Evolutionary conservation across 2,888 invertebrate genomes (phyloP).

Genomic region (Mythimna lalbum): DNA sequence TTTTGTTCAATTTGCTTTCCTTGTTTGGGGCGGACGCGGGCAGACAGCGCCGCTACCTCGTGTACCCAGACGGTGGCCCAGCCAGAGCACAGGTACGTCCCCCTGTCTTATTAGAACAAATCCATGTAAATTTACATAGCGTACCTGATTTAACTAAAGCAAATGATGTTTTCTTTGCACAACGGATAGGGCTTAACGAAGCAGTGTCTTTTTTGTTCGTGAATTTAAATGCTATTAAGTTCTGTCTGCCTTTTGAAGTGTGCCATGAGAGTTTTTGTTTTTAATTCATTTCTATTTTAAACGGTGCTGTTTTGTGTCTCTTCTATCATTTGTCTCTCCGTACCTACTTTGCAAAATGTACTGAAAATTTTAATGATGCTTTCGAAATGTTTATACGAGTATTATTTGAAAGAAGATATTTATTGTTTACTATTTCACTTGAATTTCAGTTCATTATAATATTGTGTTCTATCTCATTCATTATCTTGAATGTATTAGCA

Average conservation of each 20-base stretch:
- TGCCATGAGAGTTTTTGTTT: conserved; percentile 69
- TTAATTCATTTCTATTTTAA: conserved; percentile 50
- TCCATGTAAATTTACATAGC: conserved; percentile 81
- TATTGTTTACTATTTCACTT: background rate
- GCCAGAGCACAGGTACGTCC: conserved; percentile 91
- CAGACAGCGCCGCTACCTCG: conserved; percentile 89
- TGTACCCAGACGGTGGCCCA: conserved; percentile 91
- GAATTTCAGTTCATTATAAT: conserved; percentile 16
- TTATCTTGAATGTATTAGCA: background rate
- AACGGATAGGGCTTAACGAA: conserved; percentile 86
- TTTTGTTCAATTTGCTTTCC: conserved; percentile 80
- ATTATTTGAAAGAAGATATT: conserved; percentile 21
- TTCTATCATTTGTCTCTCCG: conserved; percentile 23
- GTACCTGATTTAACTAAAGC: conserved; percentile 82
- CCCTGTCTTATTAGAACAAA: conserved; percentile 67
- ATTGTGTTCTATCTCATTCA: conserved; percentile 7
- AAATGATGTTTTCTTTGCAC: conserved; percentile 87
- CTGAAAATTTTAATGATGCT: conserved; percentile 31
- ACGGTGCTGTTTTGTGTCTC: conserved; percentile 49
- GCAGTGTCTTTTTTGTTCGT: conserved; percentile 84
- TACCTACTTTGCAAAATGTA: conserved; percentile 15
- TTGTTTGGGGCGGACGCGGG: conserved; percentile 69
- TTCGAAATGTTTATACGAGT: conserved; percentile 1
- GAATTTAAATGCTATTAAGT: conserved; percentile 88
- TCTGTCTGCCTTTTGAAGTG: conserved; percentile 77